Base-by-base conservation (phyloP, 1,140 invertebrate species). In the Lepidurus arcticus region DNA sequence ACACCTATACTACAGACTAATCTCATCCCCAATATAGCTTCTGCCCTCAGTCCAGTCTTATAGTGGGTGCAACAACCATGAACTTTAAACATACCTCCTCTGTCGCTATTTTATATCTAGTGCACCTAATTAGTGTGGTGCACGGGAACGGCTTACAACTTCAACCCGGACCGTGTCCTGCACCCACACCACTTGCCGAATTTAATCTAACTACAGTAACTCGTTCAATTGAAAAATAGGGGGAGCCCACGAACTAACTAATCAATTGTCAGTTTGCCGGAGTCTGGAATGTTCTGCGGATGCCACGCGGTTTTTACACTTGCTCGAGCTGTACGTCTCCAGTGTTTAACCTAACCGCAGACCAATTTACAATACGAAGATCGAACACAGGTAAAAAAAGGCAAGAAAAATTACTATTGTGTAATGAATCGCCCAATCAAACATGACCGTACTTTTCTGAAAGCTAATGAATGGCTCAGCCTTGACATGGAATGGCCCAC, bases 141-240 rank as follows among this genome's bases (percentile, higher is more conserved):
- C 53, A 21, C 53, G 53, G 53, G 16, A 65, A 65, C 9, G 53
- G 53, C 47, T 78, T 74, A 47, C 78, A 75, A 13, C 42, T 78
- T 16, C 65, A 78, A 26, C 78, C 78, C n/a, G 78, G 78, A 78
- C 42, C 73, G 74, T 78, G 78, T 26, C 78, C 78, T 24, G 16
- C 65, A 10, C 42, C 73, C 10, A 44, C 44, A 8, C 24, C 74
- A 6, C 42, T 74, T 34, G 6, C 73, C 8, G 53, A 65, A 9
- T 65, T 65, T 16, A 13, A 65, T 0, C 53, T 65, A 4, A 16
- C 53, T 11, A 65, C 16, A 13, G 53, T 65, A 65, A 65, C 13
- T 65, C 2, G 2, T 11, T 47, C 45, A 47, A 65, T 7, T 21
- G 21, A 65, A 65, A 47, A 47, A 47, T 47, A 47, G 16, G 26